A percentile compares a stretch with the other conserved stretches of the same genome.
phyloP scores from a whole-genome alignment of 2,113 vertebrate genomes.

The Genyomyrus donnyi region DNA sequence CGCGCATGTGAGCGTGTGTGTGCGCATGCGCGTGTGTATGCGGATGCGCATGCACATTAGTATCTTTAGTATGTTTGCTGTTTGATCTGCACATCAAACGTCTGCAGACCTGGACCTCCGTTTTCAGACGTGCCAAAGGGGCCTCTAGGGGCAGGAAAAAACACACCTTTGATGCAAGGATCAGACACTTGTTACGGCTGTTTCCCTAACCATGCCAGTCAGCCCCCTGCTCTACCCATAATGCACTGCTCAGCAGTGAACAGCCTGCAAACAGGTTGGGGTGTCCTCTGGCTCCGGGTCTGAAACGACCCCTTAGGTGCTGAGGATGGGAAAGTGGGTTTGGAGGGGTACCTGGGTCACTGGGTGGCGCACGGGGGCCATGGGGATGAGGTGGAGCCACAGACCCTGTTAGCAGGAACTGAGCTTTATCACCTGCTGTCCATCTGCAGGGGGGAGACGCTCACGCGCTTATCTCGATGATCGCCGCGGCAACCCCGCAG shows the following conservation, averaged over 20 bases:
- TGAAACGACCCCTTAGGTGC: not conserved
- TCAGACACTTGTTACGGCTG: not conserved
- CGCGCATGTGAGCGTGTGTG: too few species aligned
- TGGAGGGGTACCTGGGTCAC: not conserved
- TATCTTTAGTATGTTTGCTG: not conserved
- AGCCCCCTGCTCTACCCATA: not conserved
- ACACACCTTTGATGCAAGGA: not conserved
- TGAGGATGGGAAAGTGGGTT: not conserved
- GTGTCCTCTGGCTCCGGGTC: not conserved
- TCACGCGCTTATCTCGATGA: not conserved
- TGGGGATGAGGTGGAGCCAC: not conserved
- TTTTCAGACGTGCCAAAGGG: not conserved
- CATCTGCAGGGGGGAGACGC: not conserved
- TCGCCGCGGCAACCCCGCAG: not conserved
- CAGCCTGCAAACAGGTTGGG: not conserved
- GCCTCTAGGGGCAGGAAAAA: not conserved
- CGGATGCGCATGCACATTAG: not conserved
- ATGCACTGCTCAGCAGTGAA: not conserved
- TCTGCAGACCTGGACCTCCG: not conserved
- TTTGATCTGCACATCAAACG: not conserved
- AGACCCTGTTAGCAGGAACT: not conserved
- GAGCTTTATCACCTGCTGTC: not conserved
- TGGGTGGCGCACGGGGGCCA: not conserved
- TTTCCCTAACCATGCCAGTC: not conserved
- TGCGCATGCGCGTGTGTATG: rapidly evolving